Evolutionary conservation across 2,888 invertebrate species (phyloP).

Genomic region (Drosophila pegasa): DNA sequence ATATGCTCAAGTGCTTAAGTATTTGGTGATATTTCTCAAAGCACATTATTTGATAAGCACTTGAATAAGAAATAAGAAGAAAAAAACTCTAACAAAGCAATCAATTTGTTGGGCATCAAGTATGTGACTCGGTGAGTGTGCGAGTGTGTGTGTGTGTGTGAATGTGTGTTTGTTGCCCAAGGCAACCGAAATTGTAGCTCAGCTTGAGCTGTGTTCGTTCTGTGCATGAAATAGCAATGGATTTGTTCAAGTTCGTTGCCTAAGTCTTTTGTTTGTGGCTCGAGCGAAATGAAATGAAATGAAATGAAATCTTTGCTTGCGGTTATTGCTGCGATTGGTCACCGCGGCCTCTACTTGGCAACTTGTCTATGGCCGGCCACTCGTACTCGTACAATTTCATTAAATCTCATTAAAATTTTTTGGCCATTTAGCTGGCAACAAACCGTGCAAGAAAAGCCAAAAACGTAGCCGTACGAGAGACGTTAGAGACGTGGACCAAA

Average conservation of each 20-base stretch:
- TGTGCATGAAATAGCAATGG: conserved; percentile 27
- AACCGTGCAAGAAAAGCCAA: conserved; percentile 54
- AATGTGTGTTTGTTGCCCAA: conserved; percentile 2
- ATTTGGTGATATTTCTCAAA: conserved; percentile 34
- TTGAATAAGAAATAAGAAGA: conserved; percentile 6
- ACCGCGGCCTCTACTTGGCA: conserved; percentile 54
- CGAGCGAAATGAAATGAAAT: conserved; percentile 44
- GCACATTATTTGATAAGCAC: conserved; percentile 35
- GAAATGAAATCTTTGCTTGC: conserved; percentile 48
- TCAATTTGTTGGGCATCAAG: conserved; percentile 37
- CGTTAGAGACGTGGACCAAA: conserved; percentile 63
- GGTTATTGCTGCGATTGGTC: conserved; percentile 45
- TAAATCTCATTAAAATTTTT: conserved; percentile 75
- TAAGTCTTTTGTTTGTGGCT: conserved; percentile 52
- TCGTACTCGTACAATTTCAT: conserved; percentile 65
- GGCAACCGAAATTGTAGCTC: conserved; percentile 25
- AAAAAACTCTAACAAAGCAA: conserved; percentile 25
- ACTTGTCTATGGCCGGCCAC: conserved; percentile 40
- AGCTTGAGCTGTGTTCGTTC: conserved; percentile 19
- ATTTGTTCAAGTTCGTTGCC: conserved; percentile 59
- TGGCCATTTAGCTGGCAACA: conserved; percentile 42
- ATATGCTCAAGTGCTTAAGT: conserved; percentile 17
- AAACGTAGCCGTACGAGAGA: conserved; percentile 33
- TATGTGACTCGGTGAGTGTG: too few relatives aligned
- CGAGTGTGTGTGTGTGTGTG: background rate